Base-by-base conservation (phyloP, 1,140 invertebrate genomes). In the Drosophila fuyamai region DNA sequence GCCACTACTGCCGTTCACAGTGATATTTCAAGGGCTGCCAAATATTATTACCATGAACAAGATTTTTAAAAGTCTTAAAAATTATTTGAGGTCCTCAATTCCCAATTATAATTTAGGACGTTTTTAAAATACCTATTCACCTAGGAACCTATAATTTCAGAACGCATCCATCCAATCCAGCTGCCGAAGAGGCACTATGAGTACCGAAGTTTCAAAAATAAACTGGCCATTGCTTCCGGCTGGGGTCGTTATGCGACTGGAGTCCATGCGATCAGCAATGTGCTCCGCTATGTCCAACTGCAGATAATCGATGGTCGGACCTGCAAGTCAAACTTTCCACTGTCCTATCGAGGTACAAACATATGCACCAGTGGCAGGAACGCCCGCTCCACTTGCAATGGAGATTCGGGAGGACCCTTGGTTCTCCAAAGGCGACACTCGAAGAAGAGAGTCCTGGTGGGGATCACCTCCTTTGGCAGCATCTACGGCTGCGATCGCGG, bases 401-500 rank as follows among this genome's bases (percentile, higher is more conserved):
- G 93, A 0, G 93, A 94, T 55, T 93, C 92, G 5, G 93, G 93
- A 41, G 93, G 93, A 40, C 93, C 93, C 12, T 75, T 94, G 46
- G 91, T 93, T 1, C 58, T 93, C 4, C 89, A 84, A 46, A 76
- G 91, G 0, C 74, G 77, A 13, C 70, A 90, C 18, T 90, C 89
- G 2, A 90, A 89, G 48, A 90, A 92, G 36, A 76, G 88, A 1
- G 78, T 92, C 6, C 73, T 92, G 9, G 91, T 94, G 48, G 94
- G 94, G 44, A 88, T 95, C 12, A 94, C 93, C 1, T 94, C 94
- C 5, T 95, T 94, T 74, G 94, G 93, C 53, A 93, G 92, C 56
- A 92, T 90, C 40, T 88, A 93, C 23, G 94, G 94, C 12, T 95
- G 94, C 76, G 92, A 93, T 77, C 79, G 83, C 0, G 94, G 94